phyloP scores from a whole-genome alignment of 2,113 vertebrate species.

The Sula dactylatra region DNA sequence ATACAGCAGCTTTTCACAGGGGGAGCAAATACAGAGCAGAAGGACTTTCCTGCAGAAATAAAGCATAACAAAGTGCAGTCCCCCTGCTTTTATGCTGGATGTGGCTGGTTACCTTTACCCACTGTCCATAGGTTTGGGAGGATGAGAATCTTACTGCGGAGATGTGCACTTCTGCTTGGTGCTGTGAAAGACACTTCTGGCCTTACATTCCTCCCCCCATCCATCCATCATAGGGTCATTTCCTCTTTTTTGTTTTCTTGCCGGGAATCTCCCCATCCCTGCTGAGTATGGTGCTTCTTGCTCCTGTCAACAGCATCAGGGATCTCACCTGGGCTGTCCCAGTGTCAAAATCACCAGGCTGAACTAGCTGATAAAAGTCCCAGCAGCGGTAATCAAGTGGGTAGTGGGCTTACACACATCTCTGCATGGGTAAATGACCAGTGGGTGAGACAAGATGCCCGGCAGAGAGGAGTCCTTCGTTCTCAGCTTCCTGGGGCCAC shows the following conservation, averaged over 20 bases:
- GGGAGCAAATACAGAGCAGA: background rate
- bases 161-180: background rate
- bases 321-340: background rate
- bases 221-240: background rate
- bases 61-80: background rate
- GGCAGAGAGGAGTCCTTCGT: background rate
- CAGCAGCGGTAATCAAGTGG: background rate
- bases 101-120: background rate
- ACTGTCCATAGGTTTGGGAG: background rate
- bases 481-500: background rate
- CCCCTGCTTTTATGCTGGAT: background rate
- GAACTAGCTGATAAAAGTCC: background rate
- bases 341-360: background rate
- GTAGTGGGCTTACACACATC: background rate
- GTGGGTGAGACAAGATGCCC: background rate
- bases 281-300: background rate
- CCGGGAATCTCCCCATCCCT: background rate
- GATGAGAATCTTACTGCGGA: background rate
- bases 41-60: background rate
- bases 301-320: background rate
- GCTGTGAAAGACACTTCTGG: background rate
- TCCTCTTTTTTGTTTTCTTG: background rate
- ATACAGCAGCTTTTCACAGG: background rate
- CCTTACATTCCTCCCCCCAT: background rate
- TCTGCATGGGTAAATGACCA: rapidly evolving